Evolutionary conservation across 2,113 vertebrate species (phyloP).

Genomic region (Psammodynastes pulverulentus): DNA sequence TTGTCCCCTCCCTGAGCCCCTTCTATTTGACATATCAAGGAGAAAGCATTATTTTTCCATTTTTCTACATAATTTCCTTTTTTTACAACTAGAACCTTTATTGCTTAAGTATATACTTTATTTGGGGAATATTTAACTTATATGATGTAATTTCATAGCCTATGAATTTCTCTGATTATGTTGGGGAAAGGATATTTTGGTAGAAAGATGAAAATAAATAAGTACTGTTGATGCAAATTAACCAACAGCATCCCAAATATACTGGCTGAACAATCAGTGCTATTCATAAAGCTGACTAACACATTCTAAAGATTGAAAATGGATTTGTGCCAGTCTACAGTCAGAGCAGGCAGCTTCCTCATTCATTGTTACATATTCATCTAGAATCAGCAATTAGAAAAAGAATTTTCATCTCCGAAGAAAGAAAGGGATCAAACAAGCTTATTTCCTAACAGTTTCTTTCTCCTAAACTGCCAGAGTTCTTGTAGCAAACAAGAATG

Average conservation of each 20-base stretch:
- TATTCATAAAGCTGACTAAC: slow-evolving; percentile 12
- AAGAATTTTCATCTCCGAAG: neutral
- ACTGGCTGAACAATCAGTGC: neutral
- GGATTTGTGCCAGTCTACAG: neutral
- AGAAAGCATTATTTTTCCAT: neutral
- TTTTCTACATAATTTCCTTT: neutral
- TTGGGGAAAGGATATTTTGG: neutral
- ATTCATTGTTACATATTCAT: neutral
- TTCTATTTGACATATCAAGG: neutral
- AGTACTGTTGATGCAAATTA: neutral
- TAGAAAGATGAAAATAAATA: slow-evolving; percentile 3
- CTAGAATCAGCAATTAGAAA: slow-evolving; percentile 1
- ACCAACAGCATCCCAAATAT: neutral
- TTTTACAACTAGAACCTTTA: neutral
- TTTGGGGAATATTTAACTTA: neutral
- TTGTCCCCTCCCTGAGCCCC: neutral
- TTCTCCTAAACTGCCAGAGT: neutral
- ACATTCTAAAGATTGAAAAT: neutral
- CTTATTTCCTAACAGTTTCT: neutral
- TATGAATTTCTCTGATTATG: neutral
- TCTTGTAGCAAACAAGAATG: neutral
- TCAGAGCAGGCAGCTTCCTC: neutral
- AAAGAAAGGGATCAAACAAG: neutral
- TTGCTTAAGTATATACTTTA: neutral
- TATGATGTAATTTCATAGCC: neutral